Evolutionary conservation across 2,113 vertebrate species (phyloP).

Genomic region (Apteryx mantelli): DNA sequence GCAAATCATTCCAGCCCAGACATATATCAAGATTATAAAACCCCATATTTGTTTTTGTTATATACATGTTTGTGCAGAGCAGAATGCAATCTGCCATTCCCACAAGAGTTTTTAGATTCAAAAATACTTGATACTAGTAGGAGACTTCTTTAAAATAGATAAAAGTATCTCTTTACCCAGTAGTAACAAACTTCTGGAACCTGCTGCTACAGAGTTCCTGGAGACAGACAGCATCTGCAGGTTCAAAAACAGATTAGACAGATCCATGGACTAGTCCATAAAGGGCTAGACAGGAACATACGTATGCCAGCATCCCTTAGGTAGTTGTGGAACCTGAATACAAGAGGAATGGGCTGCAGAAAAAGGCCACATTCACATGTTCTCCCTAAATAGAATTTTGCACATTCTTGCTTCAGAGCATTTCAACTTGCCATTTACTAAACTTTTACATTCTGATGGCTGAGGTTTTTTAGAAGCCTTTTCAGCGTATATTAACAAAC

Average conservation of each 20-base stretch:
- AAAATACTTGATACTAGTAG: background rate
- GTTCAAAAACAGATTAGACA: background rate
- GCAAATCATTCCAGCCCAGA: background rate
- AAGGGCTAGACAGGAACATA: background rate
- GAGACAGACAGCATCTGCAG: background rate
- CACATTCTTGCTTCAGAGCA: background rate
- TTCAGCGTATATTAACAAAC: background rate
- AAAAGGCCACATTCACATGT: background rate
- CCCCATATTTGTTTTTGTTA: background rate
- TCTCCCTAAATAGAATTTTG: background rate
- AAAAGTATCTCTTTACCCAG: background rate
- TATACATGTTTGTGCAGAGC: rapidly evolving
- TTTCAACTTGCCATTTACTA: background rate
- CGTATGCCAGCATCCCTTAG: background rate
- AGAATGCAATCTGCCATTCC: background rate
- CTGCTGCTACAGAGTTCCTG: background rate
- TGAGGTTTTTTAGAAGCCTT: background rate
- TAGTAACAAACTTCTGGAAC: background rate
- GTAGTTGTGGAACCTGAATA: background rate
- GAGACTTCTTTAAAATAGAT: background rate
- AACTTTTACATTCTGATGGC: background rate
- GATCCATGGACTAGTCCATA: background rate
- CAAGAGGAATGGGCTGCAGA: background rate
- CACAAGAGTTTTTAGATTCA: background rate
- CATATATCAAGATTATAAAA: background rate